These are phyloP conservation scores for Bradysia coprophila DNA, from an alignment of 1,140 invertebrate species.

Conservation along the genomic window DNA sequence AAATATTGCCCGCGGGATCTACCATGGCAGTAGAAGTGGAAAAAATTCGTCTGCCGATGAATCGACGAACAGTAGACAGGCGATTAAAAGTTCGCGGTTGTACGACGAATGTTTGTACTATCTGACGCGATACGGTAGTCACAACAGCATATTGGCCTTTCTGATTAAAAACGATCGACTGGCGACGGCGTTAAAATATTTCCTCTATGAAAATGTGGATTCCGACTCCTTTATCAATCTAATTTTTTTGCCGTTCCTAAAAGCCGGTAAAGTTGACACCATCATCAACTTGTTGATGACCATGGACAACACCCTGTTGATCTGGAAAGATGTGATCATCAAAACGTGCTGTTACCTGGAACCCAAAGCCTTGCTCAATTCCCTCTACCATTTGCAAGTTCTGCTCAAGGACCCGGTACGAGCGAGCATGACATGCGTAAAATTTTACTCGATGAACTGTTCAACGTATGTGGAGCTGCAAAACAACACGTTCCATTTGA, in stretches of 20 bases:
- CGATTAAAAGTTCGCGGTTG: conserved; percentile 25
- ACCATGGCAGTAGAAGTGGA: too few species aligned
- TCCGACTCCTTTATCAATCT: conserved; percentile 47
- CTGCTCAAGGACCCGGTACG: conserved; percentile 46
- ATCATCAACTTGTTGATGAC: conserved; percentile 37
- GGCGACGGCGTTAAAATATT: conserved; percentile 36
- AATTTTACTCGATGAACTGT: conserved; percentile 39
- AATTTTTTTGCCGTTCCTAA: conserved; percentile 43
- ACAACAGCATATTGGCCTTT: conserved; percentile 44
- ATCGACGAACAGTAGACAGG: conserved; percentile 15
- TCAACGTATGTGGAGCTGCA: conserved; percentile 33
- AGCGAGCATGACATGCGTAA: conserved; percentile 53
- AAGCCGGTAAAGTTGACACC: conserved; percentile 34
- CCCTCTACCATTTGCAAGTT: conserved; percentile 46
- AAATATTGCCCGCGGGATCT: conserved; percentile 31
- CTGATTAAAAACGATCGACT: conserved; percentile 42
- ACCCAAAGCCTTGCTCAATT: conserved; percentile 36
- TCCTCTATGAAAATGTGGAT: conserved; percentile 39
- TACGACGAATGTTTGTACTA: conserved; percentile 58
- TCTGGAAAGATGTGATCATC: conserved; percentile 47
- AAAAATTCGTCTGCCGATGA: conserved; percentile 16
- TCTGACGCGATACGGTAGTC: conserved; percentile 47
- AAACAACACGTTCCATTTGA: conserved; percentile 30
- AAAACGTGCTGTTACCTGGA: conserved; percentile 45
- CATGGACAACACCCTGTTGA: conserved; percentile 36